Evolutionary conservation across 1,140 invertebrate species (phyloP), one percentile per base, ranked within the genome.

Genomic region (Coenobita brevimanus): DNA sequence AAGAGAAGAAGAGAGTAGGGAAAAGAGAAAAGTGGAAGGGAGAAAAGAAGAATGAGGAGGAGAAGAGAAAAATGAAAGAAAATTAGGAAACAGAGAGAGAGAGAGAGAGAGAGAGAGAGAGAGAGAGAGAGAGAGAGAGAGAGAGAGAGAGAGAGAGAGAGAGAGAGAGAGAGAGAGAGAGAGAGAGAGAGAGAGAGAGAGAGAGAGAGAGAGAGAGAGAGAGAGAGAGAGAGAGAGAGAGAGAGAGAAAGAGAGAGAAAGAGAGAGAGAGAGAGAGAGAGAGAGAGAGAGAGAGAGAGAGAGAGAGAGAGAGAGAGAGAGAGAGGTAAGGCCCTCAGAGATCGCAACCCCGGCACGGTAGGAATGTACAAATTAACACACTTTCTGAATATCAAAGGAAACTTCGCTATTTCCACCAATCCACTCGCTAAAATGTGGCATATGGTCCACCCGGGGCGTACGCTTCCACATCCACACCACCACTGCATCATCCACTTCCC

Each of bases 351-450:
- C 38, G 82, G 82, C 54, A 85, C 73, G 82, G 41, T 57, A 41
- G 82, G 82, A 85, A 85, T 85, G 82, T 85, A 85, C 82, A 85
- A 85, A 85, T 85, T 85, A 85, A 85, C 82, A 85, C 69, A 85
- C 82, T 85, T 85, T 85, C 71, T 85, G 71, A 85, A 75, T 85
- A 85, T 85, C 82, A 85, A 85, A 85, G 82, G 84, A 87, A 27
- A 50, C 30, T 21, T 38, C 76, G 75, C 75, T n/a, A 50, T 87
- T 87, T 87, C 84, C 75, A 36, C 84, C 75, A 33, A 79, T 79
- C 43, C 71, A 13, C 62, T 50, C 41, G 15, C 27, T n/a, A 80
- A 62, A 80, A 62, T 80, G 57, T n/a, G 78, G 33, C 41, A 80
- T 62, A 80, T 80, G 78, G 54, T n/a, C 17, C 41, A n/a, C 33